A percentile compares a stretch with the other conserved stretches of the same genome.
These are phyloP conservation scores for Clarias platycephalus DNA, from an alignment of 2,797 vertebrate genomes.

Conservation along the genomic window DNA sequence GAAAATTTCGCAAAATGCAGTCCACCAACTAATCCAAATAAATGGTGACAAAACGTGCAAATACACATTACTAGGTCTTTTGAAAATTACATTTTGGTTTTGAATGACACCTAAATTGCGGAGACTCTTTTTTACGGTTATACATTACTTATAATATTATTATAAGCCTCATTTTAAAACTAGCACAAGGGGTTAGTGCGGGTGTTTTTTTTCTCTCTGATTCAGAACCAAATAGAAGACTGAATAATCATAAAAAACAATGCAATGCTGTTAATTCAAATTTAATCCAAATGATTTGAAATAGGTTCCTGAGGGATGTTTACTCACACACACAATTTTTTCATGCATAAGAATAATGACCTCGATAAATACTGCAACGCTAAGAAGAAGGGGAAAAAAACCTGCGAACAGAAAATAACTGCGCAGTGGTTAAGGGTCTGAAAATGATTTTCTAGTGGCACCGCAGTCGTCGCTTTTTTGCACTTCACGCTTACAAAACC, in stretches of 20 bases:
- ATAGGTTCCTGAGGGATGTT: background rate
- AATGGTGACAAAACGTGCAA: background rate
- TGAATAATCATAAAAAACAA: background rate
- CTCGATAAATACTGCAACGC: background rate
- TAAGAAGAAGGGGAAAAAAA: background rate
- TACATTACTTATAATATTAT: background rate
- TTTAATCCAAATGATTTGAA: background rate
- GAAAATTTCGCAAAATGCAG: background rate
- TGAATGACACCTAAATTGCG: background rate
- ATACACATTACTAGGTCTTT: background rate
- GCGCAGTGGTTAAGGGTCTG: no score
- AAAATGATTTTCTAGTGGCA: background rate
- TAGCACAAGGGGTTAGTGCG: background rate
- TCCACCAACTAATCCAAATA: background rate
- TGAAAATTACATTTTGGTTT: background rate
- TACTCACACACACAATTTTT: background rate
- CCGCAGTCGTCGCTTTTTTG: background rate
- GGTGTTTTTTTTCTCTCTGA: no score
- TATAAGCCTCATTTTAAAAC: background rate
- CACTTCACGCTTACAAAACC: background rate
- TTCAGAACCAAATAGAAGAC: background rate
- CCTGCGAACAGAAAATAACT: background rate
- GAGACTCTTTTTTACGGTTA: background rate
- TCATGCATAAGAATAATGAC: background rate
- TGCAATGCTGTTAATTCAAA: background rate